These are phyloP conservation scores for Philypnodon macrostomus DNA, from an alignment of 2,797 vertebrate genomes.

Conservation along the genomic window DNA sequence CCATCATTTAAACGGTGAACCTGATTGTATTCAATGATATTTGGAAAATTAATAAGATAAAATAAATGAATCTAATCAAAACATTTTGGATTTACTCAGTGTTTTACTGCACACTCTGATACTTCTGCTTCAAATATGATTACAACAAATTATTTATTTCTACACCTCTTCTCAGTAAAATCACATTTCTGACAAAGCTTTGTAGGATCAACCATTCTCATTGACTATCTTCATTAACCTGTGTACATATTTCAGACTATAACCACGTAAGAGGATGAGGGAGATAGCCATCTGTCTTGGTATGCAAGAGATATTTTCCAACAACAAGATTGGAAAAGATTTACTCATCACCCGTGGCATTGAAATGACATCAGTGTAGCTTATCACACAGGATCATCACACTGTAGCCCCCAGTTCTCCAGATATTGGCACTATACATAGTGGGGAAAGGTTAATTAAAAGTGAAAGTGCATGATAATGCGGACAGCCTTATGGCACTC, in stretches of 20 bases:
- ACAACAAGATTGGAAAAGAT: constrained; percentile 62
- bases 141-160: constrained; percentile 3
- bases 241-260: not conserved
- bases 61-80: no score
- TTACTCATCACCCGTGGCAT: constrained; percentile 42
- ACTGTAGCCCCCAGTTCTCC: constrained; percentile 29
- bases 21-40: no score
- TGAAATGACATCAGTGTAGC: constrained; percentile 42
- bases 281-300: constrained; percentile 55
- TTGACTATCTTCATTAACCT: constrained; percentile 8
- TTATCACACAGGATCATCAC: constrained; percentile 42
- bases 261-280: constrained; percentile 33
- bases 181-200: no score
- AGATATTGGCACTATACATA: constrained; percentile 37
- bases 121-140: not conserved
- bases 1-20: no score
- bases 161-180: constrained; percentile 11
- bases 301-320: constrained; percentile 61
- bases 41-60: no score
- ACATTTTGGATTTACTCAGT: no score
- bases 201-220: constrained; percentile 3
- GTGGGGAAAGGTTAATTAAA: constrained; percentile 57
- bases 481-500: constrained; percentile 21
- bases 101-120: no score
- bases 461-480: constrained; percentile 38